Conservation (phyloP, 2,888 invertebrate genomes). For the Chaetogeoica ovagalla region DNA sequence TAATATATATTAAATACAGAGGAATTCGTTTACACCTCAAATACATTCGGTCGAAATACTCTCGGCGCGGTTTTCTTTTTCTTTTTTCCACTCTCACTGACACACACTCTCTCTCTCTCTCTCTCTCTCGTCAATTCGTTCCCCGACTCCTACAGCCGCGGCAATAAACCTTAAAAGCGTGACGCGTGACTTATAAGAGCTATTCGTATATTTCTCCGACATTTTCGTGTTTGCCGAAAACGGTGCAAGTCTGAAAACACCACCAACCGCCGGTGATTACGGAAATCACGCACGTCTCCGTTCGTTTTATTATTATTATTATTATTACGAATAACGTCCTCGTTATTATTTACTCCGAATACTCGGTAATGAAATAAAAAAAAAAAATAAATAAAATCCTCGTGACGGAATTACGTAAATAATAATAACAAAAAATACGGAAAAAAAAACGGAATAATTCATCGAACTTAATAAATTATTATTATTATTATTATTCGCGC, state of each 20-base stretch:
- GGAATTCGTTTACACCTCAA: not conserved
- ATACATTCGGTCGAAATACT: not conserved
- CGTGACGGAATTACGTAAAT: slow-evolving; percentile 17
- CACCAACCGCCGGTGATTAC: slow-evolving; percentile 8
- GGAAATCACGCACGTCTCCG: slow-evolving; percentile 41
- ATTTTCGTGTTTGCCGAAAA: slow-evolving; percentile 22
- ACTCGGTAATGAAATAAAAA: slow-evolving; percentile 6
- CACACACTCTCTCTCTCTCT: too few relatives aligned
- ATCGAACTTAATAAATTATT: slow-evolving; percentile 37
- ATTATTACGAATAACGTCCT: not conserved
- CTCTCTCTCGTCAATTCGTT: not conserved
- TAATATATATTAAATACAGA: too few relatives aligned
- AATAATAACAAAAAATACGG: not conserved
- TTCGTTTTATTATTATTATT: not conserved
- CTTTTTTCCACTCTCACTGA: too few relatives aligned
- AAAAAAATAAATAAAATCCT: too few relatives aligned
- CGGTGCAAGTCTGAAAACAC: not conserved
- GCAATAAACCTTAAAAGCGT: slow-evolving; percentile 24
- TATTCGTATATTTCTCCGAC: not conserved
- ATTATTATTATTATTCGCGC: slow-evolving; percentile 31
- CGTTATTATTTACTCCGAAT: slow-evolving; percentile 4
- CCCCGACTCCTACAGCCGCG: not conserved
- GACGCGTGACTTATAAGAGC: slow-evolving; percentile 28
- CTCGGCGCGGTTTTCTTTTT: not conserved
- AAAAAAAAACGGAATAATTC: not conserved